Percentiles rank a stretch among this genome's conserved stretches.
These are phyloP conservation scores for Hypocryptadius cinnamomeus DNA, from an alignment of 2,113 vertebrate genomes.

Conservation along the genomic window DNA sequence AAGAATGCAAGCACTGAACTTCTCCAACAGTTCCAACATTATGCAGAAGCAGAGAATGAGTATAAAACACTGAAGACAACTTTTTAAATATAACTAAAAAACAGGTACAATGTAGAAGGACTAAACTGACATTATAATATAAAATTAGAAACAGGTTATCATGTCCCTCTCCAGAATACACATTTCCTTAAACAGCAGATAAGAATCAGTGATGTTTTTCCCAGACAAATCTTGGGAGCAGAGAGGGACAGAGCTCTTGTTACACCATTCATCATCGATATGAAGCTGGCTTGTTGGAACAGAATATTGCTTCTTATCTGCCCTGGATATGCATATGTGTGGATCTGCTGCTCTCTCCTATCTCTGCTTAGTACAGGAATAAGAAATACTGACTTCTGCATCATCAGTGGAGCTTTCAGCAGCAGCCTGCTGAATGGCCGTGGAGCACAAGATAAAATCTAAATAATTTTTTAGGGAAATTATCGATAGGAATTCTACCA, in stretches of 20 bases:
- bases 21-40: not conserved
- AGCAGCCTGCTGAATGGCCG: not conserved
- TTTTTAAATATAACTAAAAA: not conserved
- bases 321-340: not conserved
- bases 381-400: not conserved
- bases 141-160: not conserved
- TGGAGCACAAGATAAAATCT: not conserved
- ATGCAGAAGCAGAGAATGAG: not conserved
- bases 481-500: not conserved
- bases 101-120: not conserved
- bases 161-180: not conserved
- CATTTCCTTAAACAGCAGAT: not conserved
- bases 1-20: not conserved
- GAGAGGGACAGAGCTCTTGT: not conserved
- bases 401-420: not conserved
- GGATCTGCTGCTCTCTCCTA: not conserved
- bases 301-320: not conserved
- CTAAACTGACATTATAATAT: not conserved
- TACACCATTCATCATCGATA: fast-evolving
- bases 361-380: not conserved
- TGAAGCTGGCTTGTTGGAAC: not conserved
- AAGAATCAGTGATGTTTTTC: not conserved
- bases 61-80: not conserved
- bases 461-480: not conserved
- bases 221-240: not conserved